Base-by-base conservation (phyloP, 1,140 invertebrate species). In the Orchesella cincta region DNA sequence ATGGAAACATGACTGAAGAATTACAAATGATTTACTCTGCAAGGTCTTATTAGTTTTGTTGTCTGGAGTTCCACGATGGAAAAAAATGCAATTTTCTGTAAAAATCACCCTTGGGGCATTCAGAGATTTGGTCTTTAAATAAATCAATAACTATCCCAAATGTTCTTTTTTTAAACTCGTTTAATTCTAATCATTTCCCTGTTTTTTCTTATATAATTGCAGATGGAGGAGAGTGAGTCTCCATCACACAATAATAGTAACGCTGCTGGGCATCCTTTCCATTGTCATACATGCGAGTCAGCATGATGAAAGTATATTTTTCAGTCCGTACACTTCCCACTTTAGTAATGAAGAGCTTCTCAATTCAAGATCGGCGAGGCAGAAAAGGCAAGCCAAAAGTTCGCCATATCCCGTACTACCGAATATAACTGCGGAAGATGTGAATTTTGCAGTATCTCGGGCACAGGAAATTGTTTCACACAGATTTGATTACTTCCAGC, bases 401-500 rank as follows among this genome's bases (percentile, higher is more conserved):
- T 67, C 54, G 5, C 3, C 26, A 5, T n/a, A 12, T 33, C 31
- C 31, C 23, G 5, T 39, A 3, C 76, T 86, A 83, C 85, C 85
- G 0, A 80, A 83, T 35, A 83, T 87, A 54, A 83, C 82, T n/a
- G 75, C 81, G 0, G 82, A 84, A 16, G 86, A 87, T n/a, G 80
- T 87, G 51, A 72, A 80, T 2, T 82, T 83, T 29, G 83, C 85
- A 51, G 82, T 85, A 0, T 76, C 79, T 16, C 83, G 83, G 31
- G 85, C 84, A 8, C 81, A 84, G 23, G 71, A 80, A 36, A 80
- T 84, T 28, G 84, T 86, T 54, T 76, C 72, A 1, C 80, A 85
- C 2, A 79, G 86, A 62, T 84, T 86, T 73, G 83, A 85, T 28
- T 76, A 80, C 8, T 80, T 86, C 18, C 84, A 86, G 72, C 86